Conservation (phyloP, 2,113 vertebrate genomes). For the Ondatra zibethicus region DNA sequence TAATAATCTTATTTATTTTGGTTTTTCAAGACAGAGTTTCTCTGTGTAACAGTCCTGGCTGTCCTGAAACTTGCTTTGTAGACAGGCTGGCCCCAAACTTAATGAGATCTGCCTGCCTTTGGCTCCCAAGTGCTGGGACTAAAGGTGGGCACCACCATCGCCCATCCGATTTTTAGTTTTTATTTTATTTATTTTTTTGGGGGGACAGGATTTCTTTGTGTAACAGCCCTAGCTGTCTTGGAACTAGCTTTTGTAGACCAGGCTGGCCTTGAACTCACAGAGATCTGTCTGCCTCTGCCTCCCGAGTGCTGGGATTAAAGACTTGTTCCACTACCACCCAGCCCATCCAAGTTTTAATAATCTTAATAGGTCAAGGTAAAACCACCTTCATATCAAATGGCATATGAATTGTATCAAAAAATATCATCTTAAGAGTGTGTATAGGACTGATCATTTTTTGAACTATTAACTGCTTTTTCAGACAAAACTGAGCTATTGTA, state of each 20-base stretch:
- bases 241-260: not conserved
- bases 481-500: not conserved
- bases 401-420: constrained; percentile 24
- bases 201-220: not conserved
- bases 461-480: constrained; percentile 39
- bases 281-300: not conserved
- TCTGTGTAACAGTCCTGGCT: not conserved
- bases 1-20: not conserved
- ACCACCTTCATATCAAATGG: constrained; percentile 23
- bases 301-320: not conserved
- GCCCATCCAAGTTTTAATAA: constrained; percentile 1
- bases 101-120: not conserved
- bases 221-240: not conserved
- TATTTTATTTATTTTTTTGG: too few relatives aligned
- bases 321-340: not conserved
- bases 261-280: not conserved
- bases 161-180: not conserved
- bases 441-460: not conserved
- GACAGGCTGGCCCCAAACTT: not conserved
- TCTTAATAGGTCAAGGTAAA: constrained; percentile 28
- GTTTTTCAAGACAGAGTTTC: not conserved
- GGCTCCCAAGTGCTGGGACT: not conserved
- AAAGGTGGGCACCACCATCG: not conserved
- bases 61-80: not conserved
- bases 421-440: not conserved